phyloP scores from a whole-genome alignment of 2,113 vertebrate genomes.

The Atrichornis clamosus region DNA sequence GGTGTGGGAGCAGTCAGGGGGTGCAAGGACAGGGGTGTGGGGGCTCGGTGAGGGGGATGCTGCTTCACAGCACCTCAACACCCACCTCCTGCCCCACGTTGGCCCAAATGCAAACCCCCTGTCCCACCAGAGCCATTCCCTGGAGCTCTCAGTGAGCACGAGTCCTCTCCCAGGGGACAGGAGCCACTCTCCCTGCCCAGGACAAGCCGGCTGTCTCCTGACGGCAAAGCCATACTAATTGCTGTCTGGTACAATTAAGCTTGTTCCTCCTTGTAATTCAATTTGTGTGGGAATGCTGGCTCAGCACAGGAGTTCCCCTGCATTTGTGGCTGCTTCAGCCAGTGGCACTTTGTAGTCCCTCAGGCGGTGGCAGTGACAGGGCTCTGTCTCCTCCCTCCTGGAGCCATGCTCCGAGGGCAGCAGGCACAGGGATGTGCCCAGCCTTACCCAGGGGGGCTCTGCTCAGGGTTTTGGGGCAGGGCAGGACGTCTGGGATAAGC shows the following conservation, averaged over 20 bases:
- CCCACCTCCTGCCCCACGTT: background rate
- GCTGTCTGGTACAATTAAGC: background rate
- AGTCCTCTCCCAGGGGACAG: background rate
- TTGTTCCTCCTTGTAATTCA: background rate
- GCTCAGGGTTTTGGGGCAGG: background rate
- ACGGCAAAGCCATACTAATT: background rate
- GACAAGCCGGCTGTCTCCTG: background rate
- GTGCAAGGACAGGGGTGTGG: accelerated
- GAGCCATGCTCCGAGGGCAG: background rate
- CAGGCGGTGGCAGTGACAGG: accelerated
- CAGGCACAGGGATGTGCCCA: accelerated
- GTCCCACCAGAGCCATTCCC: background rate
- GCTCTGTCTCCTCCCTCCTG: background rate
- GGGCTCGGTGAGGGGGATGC: background rate
- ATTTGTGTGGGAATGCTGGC: background rate
- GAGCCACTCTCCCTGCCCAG: background rate
- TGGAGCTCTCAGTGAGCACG: background rate
- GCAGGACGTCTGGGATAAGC: background rate
- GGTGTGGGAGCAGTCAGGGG: accelerated
- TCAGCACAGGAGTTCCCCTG: background rate
- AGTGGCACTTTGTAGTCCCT: background rate
- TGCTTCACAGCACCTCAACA: background rate
- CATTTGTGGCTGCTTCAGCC: background rate
- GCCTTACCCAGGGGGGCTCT: no score
- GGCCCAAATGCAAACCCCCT: background rate